phyloP scores from a whole-genome alignment of 2,113 vertebrate genomes.

The Meriones unguiculatus region DNA sequence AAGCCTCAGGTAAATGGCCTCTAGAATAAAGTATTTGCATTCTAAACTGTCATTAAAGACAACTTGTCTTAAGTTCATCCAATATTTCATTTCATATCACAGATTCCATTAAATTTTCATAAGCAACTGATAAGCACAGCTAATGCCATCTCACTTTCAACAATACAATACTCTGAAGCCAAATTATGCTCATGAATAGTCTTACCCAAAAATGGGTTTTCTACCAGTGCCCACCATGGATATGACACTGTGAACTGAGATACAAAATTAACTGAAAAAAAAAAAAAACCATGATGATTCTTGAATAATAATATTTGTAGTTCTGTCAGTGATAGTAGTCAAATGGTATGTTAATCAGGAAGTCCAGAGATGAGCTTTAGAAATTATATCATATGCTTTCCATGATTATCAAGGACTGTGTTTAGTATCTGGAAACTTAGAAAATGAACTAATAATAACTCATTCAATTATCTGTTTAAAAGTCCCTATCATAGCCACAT shows the following conservation, averaged over 20 bases:
- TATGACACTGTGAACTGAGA: constrained; percentile 5
- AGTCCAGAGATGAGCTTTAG: neutral
- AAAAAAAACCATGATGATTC: neutral
- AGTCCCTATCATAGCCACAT: neutral
- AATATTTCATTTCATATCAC: constrained; percentile 67
- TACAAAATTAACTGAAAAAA: constrained; percentile 25
- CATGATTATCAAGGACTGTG: neutral
- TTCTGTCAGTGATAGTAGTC: neutral
- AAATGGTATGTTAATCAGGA: neutral
- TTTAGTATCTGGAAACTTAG: neutral
- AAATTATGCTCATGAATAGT: neutral
- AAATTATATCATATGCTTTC: neutral
- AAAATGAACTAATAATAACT: neutral
- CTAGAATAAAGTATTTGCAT: constrained; percentile 66
- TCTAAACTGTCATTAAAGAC: constrained; percentile 66
- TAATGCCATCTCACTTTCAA: constrained; percentile 48
- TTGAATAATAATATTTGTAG: neutral
- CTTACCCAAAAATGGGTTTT: constrained; percentile 15
- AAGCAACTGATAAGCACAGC: constrained; percentile 34
- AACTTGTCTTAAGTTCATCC: constrained; percentile 59
- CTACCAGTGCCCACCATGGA: neutral
- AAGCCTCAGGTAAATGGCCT: constrained; percentile 76
- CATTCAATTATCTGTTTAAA: constrained; percentile 4
- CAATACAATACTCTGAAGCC: constrained; percentile 25
- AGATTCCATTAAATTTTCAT: constrained; percentile 76